Conservation (phyloP, 2,113 vertebrate species). For the Rafetus swinhoei region DNA sequence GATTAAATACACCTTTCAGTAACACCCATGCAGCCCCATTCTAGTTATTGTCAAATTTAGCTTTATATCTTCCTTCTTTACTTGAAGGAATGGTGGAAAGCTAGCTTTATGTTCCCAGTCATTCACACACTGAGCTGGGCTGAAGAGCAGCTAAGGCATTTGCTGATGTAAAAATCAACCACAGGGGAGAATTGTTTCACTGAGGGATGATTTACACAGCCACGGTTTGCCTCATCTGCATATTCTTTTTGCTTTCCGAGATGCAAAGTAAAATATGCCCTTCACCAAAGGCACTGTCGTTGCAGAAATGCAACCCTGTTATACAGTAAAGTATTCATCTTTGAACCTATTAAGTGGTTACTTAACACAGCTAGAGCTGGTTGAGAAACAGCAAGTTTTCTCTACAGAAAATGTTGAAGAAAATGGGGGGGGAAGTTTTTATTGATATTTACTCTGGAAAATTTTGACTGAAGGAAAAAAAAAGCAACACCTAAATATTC, state of each 20-base stretch:
- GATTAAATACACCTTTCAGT: not conserved
- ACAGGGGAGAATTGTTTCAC: slow-evolving; percentile 23
- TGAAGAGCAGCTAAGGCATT: slow-evolving; percentile 47
- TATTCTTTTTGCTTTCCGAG: slow-evolving; percentile 53
- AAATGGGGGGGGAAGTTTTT: not conserved
- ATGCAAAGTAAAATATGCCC: slow-evolving; percentile 50
- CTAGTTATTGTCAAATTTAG: not conserved
- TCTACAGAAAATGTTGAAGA: not conserved
- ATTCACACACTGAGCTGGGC: slow-evolving; percentile 33
- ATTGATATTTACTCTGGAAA: not conserved
- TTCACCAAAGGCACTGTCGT: slow-evolving; percentile 16
- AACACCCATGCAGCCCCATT: accelerated
- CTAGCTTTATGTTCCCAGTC: not conserved
- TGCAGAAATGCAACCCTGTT: slow-evolving; percentile 50
- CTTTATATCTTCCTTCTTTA: not conserved
- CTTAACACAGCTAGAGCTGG: not conserved
- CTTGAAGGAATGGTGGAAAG: slow-evolving; percentile 10
- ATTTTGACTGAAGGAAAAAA: not conserved
- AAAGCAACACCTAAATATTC: not conserved
- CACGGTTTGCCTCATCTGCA: slow-evolving; percentile 51
- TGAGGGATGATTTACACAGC: slow-evolving; percentile 65
- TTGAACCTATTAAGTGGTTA: slow-evolving; percentile 18
- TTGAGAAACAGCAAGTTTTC: not conserved
- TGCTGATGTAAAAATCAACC: slow-evolving; percentile 39
- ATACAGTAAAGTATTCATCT: slow-evolving; percentile 2